Evolutionary conservation across 2,888 invertebrate species (phyloP).

Genomic region (Melipona beecheii): DNA sequence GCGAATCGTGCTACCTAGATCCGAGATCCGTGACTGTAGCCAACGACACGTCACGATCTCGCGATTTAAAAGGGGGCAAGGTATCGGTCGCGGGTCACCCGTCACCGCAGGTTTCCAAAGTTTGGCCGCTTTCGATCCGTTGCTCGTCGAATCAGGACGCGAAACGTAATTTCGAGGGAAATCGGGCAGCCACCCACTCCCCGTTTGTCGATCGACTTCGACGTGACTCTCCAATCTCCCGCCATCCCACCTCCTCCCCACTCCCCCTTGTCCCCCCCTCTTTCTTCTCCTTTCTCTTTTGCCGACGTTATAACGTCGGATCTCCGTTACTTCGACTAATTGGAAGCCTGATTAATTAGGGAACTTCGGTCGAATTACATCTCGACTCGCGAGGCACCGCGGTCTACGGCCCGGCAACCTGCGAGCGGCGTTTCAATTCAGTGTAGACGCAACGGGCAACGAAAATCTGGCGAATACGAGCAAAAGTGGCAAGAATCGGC

Average conservation of each 20-base stretch:
- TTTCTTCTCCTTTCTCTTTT: not conserved
- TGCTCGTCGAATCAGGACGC: conserved; percentile 59
- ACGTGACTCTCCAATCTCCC: conserved; percentile 60
- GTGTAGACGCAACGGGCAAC: not conserved
- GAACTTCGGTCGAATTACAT: conserved; percentile 73
- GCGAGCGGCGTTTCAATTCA: conserved; percentile 57
- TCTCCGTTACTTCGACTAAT: conserved; percentile 72
- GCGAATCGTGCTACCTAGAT: too few species aligned
- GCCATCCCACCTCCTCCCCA: conserved; percentile 33
- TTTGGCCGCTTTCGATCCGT: conserved; percentile 14
- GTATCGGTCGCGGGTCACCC: conserved; percentile 14
- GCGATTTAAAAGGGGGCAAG: conserved; percentile 6
- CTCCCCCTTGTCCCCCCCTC: conserved; percentile 20
- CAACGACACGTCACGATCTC: not conserved
- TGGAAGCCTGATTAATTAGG: conserved; percentile 75
- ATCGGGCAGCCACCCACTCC: conserved; percentile 58
- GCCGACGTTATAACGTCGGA: conserved; percentile 56
- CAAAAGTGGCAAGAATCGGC: conserved; percentile 12
- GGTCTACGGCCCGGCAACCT: conserved; percentile 53
- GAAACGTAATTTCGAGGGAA: conserved; percentile 71
- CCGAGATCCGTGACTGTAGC: too few species aligned
- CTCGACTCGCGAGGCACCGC: conserved; percentile 53
- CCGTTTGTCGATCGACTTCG: conserved; percentile 69
- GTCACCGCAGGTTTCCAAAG: conserved; percentile 11
- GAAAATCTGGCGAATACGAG: not conserved